Conservation (phyloP, 2,113 vertebrate genomes). For the Delphinus delphis region DNA sequence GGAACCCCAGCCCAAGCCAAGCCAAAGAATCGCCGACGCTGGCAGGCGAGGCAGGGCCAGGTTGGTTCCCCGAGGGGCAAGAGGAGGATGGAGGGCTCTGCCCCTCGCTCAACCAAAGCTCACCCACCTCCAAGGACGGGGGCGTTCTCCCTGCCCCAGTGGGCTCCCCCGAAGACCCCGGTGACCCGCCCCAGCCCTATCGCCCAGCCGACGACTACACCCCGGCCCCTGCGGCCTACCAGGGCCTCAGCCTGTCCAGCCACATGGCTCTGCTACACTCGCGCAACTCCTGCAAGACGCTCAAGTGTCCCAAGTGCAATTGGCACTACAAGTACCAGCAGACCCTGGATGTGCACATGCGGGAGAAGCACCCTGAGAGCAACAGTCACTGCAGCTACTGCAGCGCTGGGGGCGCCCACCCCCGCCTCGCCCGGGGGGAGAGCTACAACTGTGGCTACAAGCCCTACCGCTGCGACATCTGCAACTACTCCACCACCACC, state of each 20-base stretch:
- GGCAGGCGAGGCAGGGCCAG: conserved; percentile 67
- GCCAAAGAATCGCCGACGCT: conserved; percentile 73
- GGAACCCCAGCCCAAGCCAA: conserved; percentile 76
- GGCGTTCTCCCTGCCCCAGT: conserved; percentile 33
- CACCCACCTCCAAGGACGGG: conserved; percentile 74
- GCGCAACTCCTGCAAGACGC: conserved; percentile 84
- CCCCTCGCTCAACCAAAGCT: conserved; percentile 78
- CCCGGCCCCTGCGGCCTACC: conserved; percentile 71
- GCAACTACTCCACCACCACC: conserved; percentile 85
- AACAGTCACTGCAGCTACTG: conserved; percentile 83
- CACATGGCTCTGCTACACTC: conserved; percentile 83
- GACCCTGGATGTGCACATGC: conserved; percentile 84
- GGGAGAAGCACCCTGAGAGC: conserved; percentile 82
- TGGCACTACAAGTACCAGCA: conserved; percentile 87
- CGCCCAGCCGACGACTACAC: conserved; percentile 69
- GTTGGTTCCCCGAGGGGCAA: conserved; percentile 70
- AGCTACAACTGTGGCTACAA: conserved; percentile 85
- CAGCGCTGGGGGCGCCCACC: conserved; percentile 76
- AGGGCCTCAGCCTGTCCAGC: conserved; percentile 78
- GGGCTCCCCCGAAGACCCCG: conserved; percentile 67
- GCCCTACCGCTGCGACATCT: conserved; percentile 83
- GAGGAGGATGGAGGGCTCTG: conserved; percentile 72
- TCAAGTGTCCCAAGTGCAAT: conserved; percentile 86
- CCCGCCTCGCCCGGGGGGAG: conserved; percentile 81
- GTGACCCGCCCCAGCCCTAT: conserved; percentile 64